phyloP scores from a whole-genome alignment of 2,113 vertebrate genomes.

The Epinephelus cyanopodus region DNA sequence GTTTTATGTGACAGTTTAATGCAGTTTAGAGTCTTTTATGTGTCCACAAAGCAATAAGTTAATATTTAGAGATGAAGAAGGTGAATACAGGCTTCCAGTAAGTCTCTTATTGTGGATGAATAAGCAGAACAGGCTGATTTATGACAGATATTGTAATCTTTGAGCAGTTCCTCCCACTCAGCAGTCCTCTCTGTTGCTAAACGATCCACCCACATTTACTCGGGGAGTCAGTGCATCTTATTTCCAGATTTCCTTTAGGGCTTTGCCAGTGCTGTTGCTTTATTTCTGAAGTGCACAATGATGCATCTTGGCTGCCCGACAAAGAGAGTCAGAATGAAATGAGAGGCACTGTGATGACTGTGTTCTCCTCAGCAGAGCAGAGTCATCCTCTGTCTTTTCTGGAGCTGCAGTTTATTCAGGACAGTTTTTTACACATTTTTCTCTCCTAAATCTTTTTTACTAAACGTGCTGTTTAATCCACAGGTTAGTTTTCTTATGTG shows the following conservation, averaged over 20 bases:
- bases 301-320: conserved; percentile 32
- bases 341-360: conserved; percentile 5
- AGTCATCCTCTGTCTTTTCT: background rate
- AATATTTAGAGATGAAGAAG: conserved; percentile 23
- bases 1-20: background rate
- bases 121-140: conserved; percentile 51
- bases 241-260: conserved; percentile 42
- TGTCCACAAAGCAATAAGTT: background rate
- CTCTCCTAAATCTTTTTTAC: background rate
- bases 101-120: conserved; percentile 34
- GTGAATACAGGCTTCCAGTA: conserved; percentile 17
- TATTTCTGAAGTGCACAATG: conserved; percentile 28
- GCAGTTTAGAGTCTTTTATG: background rate
- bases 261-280: conserved; percentile 15
- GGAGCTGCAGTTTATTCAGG: background rate
- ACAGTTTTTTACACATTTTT: background rate
- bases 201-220: conserved; percentile 59
- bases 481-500: background rate
- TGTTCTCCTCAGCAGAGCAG: background rate
- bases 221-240: conserved; percentile 23
- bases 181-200: conserved; percentile 37
- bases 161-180: conserved; percentile 60
- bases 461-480: background rate
- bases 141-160: conserved; percentile 54
- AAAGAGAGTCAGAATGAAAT: conserved; percentile 17